Evolutionary conservation across 2,888 invertebrate species (phyloP).

Genomic region (Microctonus hyperodae): DNA sequence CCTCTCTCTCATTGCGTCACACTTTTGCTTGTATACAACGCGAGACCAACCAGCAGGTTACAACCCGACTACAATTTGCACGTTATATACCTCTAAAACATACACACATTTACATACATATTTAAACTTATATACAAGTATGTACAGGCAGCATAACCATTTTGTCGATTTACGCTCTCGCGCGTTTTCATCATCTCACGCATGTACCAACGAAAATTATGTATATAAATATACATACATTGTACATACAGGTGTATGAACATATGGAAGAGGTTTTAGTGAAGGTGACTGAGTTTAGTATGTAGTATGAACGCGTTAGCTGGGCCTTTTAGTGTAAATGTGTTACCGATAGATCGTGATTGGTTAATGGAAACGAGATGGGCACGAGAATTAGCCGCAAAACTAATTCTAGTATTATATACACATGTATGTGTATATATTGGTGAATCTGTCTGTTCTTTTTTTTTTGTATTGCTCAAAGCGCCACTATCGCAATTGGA

Average conservation of each 20-base stretch:
- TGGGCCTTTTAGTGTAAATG: slow-evolving; percentile 7
- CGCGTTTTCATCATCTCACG: slow-evolving; percentile 15
- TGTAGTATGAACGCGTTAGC: not conserved
- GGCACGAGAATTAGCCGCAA: slow-evolving; percentile 14
- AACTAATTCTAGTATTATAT: not conserved
- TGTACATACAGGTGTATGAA: too few relatives aligned
- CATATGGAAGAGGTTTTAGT: not conserved
- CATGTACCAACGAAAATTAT: not conserved
- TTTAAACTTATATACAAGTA: too few relatives aligned
- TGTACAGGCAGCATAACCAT: too few relatives aligned
- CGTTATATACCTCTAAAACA: not conserved
- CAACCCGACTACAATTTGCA: not conserved
- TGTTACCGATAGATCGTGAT: slow-evolving; percentile 15
- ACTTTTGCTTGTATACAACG: not conserved
- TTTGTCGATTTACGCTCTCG: slow-evolving; percentile 7
- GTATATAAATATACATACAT: not conserved
- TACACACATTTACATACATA: not conserved
- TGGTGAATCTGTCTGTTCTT: too few relatives aligned
- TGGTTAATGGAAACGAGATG: slow-evolving; percentile 15
- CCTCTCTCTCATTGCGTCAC: not conserved
- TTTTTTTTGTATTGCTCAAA: not conserved
- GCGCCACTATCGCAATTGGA: slow-evolving; percentile 10
- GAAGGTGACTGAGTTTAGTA: not conserved
- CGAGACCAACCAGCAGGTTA: not conserved
- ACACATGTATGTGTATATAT: not conserved